phyloP scores from a whole-genome alignment of 2,113 vertebrate genomes.

The Heliornis fulica region DNA sequence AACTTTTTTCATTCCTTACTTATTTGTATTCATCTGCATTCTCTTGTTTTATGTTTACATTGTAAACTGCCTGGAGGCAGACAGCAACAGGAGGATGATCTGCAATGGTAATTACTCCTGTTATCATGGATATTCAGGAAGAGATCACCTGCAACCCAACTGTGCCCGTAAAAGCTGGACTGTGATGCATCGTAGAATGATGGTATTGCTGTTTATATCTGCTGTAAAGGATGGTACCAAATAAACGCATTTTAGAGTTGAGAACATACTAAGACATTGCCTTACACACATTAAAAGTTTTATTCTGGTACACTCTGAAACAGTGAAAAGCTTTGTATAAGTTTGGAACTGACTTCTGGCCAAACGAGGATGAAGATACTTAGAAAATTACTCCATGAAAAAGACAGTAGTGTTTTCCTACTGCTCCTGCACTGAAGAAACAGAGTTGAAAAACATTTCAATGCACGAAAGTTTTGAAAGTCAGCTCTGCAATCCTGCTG shows the following conservation, averaged over 20 bases:
- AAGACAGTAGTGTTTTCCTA: background rate
- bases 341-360: background rate
- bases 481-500: background rate
- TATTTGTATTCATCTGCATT: background rate
- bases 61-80: background rate
- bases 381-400: background rate
- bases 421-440: background rate
- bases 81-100: background rate
- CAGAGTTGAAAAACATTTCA: background rate
- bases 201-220: background rate
- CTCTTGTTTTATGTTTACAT: background rate
- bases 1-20: background rate
- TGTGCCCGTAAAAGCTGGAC: background rate
- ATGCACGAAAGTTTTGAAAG: background rate
- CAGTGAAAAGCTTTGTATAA: background rate
- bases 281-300: background rate
- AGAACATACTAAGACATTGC: background rate
- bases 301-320: background rate
- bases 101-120: constrained; percentile 22
- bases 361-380: background rate
- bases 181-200: background rate
- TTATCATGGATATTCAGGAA: constrained; percentile 7
- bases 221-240: background rate
- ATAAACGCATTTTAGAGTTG: background rate
- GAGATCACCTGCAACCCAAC: background rate